These are phyloP conservation scores for Gephyroberyx darwinii DNA, from an alignment of 2,797 vertebrate species.

Conservation along the genomic window DNA sequence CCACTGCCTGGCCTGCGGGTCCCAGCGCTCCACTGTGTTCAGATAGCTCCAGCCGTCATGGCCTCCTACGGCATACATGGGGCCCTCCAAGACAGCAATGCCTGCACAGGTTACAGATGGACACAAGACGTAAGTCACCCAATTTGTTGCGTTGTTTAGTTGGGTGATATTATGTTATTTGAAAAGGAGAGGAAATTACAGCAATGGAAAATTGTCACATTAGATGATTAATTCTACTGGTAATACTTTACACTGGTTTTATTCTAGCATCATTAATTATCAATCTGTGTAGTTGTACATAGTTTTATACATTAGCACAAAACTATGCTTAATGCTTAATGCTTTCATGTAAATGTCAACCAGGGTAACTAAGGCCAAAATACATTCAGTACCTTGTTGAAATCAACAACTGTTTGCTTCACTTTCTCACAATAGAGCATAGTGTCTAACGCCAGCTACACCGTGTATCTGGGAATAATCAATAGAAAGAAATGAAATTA, in stretches of 20 bases:
- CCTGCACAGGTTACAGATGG: slow-evolving; percentile 73
- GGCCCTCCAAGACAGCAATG: slow-evolving; percentile 95
- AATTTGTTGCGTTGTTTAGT: not conserved
- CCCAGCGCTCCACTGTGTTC: slow-evolving; percentile 98
- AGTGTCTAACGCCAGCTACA: not conserved
- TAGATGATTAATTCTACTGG: too few species aligned
- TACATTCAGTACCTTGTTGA: not conserved
- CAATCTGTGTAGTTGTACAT: too few species aligned
- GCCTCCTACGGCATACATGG: slow-evolving; percentile 98
- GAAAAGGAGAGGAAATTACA: not conserved
- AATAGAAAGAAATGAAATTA: not conserved
- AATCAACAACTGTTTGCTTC: not conserved
- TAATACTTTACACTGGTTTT: too few species aligned
- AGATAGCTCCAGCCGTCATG: slow-evolving; percentile 99
- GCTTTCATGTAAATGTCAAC: not conserved
- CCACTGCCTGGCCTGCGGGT: slow-evolving; percentile 96
- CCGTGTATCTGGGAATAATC: slow-evolving; percentile 9
- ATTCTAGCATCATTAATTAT: too few species aligned
- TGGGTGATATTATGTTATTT: not conserved
- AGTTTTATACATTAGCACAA: not conserved
- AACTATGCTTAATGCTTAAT: too few species aligned
- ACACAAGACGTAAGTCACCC: not conserved
- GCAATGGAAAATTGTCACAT: not conserved
- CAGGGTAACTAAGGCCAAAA: not conserved
- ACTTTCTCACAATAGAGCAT: not conserved